Evolutionary conservation across 2,113 vertebrate species (phyloP).

Genomic region (Amphiprion percula): DNA sequence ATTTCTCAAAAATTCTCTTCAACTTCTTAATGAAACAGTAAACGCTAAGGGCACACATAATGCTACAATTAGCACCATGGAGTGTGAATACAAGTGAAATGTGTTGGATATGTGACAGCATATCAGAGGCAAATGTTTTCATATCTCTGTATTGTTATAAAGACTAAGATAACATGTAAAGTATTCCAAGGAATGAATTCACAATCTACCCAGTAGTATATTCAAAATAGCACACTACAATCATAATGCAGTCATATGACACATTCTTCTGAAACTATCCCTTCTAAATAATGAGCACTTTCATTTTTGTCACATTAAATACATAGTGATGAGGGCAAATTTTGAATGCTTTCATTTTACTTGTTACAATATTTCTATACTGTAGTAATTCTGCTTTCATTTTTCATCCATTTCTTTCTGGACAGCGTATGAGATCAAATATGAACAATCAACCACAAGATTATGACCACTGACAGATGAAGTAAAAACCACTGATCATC

Average conservation of each 20-base stretch:
- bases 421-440: background rate
- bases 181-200: background rate
- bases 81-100: background rate
- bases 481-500: no score
- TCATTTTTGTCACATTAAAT: no score
- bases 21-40: no score
- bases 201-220: background rate
- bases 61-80: background rate
- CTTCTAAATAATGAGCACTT: no score
- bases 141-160: background rate
- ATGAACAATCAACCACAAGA: no score
- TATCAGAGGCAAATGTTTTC: background rate
- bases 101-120: background rate
- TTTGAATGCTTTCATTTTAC: background rate
- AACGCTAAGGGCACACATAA: no score
- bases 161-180: background rate
- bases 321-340: background rate
- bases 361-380: background rate
- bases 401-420: background rate
- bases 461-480: no score
- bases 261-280: no score
- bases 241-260: no score
- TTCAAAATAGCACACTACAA: no score
- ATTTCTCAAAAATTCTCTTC: no score
- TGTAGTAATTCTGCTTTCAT: background rate